Base-by-base conservation (phyloP, 64 coral and sea anemone species). In the Stichodactyla helianthus region DNA sequence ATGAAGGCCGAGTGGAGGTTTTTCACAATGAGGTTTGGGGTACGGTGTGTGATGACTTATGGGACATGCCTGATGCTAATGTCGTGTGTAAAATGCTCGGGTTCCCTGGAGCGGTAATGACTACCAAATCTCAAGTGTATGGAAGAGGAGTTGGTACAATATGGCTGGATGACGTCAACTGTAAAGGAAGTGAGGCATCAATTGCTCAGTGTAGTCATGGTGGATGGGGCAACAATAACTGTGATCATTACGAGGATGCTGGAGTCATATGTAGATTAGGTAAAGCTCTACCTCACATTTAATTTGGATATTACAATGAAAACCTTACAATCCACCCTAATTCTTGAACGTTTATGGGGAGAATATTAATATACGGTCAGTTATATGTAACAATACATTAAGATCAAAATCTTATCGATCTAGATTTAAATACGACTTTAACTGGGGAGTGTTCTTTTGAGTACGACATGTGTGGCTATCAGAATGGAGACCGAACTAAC, bases 1-100 rank as follows among this genome's bases (percentile, higher is more conserved):
- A 79, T 18, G 26, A 31, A 51, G 77, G 77, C 16, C 77, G 77
- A 19, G 77, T 79, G 14, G 77, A 79, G 77, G 77, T 79, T 5
- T 52, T 31, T 79, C 50, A 79, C 17, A 79, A 28, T 26, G 77
- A 31, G 0, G 50, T 52, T 50, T 79, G 77, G 77, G 77, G 77
- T 50, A 79, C 77, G 0, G 50, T 79, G 5, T 79, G 77, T 52
- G 77, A 52, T 52, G 77, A 79, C 50, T 17, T 79, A 16, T 79
- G 77, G 77, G 50, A 25, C 8, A 7, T 44, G 13, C 5, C n/a
- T 25, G 31, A 77, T 44, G 71, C 71, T 27, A 77, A 14, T 27
- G 71, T 77, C 22, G 71, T 77, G 6, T 77, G 71, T 44, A 77
- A 77, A 44, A 77, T 77, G n/a, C 71, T 77, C 10, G 71, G 71